Evolutionary conservation across 92 coral and sea anemone species (phyloP).

Genomic region (Muricea muricata): DNA sequence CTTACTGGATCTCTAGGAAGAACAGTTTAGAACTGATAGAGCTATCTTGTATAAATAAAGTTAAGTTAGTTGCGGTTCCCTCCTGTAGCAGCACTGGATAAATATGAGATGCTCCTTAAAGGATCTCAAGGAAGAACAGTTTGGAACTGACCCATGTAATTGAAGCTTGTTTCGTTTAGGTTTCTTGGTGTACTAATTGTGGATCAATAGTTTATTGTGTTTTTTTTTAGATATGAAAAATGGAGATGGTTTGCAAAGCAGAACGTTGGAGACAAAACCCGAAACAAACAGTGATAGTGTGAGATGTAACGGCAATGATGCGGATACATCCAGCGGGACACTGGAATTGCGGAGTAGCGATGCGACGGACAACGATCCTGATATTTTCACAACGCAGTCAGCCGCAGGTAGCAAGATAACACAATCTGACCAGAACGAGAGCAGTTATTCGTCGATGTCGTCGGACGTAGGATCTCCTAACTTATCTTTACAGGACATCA

Average conservation of each 20-base stretch:
- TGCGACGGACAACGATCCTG: no score
- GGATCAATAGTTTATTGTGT: no score
- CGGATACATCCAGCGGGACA: slow-evolving; percentile 3
- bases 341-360: background rate
- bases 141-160: no score
- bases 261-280: background rate
- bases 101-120: no score
- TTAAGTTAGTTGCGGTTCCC: no score
- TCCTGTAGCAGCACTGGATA: no score
- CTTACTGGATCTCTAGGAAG: no score
- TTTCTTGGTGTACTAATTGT: no score
- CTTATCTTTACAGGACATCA: background rate
- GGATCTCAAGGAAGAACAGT: no score
- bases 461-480: slow-evolving; percentile 26
- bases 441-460: slow-evolving; percentile 24
- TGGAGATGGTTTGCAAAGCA: background rate
- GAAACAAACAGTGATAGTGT: background rate
- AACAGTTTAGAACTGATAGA: no score
- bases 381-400: background rate
- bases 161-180: no score
- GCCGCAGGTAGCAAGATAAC: background rate
- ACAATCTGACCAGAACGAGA: background rate
- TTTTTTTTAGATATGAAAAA: background rate
- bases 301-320: background rate
- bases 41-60: no score